Evolutionary conservation across 2,888 invertebrate species (phyloP), one percentile per base, ranked within the genome.

Genomic region (Adela reaumurella): DNA sequence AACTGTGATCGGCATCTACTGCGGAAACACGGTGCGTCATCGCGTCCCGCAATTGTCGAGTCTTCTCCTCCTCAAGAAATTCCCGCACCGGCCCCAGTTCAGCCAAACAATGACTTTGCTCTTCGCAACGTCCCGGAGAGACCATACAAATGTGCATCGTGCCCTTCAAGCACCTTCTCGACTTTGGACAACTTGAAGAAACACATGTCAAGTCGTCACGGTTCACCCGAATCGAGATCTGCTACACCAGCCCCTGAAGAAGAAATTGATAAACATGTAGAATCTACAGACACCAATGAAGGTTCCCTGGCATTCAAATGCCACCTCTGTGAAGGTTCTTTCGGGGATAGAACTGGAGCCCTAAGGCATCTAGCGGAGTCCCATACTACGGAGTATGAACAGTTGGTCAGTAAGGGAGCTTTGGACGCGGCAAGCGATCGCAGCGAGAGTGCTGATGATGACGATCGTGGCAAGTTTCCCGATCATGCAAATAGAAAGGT

Each of bases 1-100:
- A 97, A 97, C 71, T 94, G 97, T 67, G 97, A 97, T 63, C 90
- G 97, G 11, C 97, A 97, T 67, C 74, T 97, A 51, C 72, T 94
- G 48, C 82, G 96, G 35, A 96, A 96, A 62, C 96, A 96, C 63
- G 78, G 79, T 43, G 68, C 80, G 51, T 67, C 81, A 49, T 70
- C 81, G 35, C 57, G 74, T 61, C 62, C 83, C 56, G 67, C 80
- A 56, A 62, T 70, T 28, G 71, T 70, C 1, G 74, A 71, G 47
- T 72, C 71, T 1, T 63, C 74, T 19, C 57, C 67, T n/a, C 43
- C 43, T 3, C 43, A 43, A 19, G 74, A 74, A 8, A 53, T 67
- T 0, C 55, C 70, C 1, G 58, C 67, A 0, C 62, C 69, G n/a
- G n/a, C n/a, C n/a, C n/a, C n/a, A n/a, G 65, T 70, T 0, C 51